phyloP scores from a whole-genome alignment of 2,113 vertebrate species.

The Gadus chalcogrammus region DNA sequence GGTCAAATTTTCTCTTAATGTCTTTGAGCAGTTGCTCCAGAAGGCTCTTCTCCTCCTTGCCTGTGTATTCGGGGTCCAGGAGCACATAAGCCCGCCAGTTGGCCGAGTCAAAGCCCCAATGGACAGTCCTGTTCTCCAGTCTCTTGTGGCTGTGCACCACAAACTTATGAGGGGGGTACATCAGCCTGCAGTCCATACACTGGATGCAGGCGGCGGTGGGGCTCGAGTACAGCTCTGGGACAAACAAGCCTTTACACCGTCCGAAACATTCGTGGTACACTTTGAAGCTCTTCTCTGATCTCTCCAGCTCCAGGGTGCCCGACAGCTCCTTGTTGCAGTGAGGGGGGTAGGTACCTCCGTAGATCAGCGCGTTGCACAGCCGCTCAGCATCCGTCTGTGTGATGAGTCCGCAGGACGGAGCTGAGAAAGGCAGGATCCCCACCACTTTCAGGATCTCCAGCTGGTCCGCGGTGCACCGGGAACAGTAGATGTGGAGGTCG shows the following conservation, averaged over 20 bases:
- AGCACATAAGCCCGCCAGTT: constrained; percentile 97
- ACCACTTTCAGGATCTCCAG: constrained; percentile 98
- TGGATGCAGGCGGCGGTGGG: constrained; percentile 92
- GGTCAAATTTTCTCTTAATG: constrained; percentile 92
- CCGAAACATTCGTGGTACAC: constrained; percentile 98
- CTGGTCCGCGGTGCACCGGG: constrained; percentile 95
- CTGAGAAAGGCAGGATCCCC: constrained; percentile 96
- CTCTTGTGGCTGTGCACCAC: constrained; percentile 97
- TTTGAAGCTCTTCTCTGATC: constrained; percentile 88
- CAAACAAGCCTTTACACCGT: constrained; percentile 90
- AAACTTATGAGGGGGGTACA: constrained; percentile 96
- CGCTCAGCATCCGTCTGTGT: constrained; percentile 97
- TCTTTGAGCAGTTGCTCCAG: constrained; percentile 87
- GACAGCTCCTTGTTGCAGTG: constrained; percentile 86
- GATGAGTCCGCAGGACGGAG: constrained; percentile 97
- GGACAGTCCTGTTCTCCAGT: constrained; percentile 95
- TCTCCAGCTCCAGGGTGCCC: constrained; percentile 85
- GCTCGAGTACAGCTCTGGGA: constrained; percentile 90
- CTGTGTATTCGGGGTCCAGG: constrained; percentile 91
- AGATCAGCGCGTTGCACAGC: constrained; percentile 93
- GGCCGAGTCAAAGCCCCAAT: constrained; percentile 98
- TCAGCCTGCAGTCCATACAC: constrained; percentile 95
- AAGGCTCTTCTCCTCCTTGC: constrained; percentile 85
- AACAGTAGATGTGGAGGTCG: constrained; percentile 97
- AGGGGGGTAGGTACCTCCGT: constrained; percentile 87